Evolutionary conservation across 2,797 vertebrate genomes (phyloP), one percentile per base, ranked within the genome.

Genomic region (Tiaroga cobitis): DNA sequence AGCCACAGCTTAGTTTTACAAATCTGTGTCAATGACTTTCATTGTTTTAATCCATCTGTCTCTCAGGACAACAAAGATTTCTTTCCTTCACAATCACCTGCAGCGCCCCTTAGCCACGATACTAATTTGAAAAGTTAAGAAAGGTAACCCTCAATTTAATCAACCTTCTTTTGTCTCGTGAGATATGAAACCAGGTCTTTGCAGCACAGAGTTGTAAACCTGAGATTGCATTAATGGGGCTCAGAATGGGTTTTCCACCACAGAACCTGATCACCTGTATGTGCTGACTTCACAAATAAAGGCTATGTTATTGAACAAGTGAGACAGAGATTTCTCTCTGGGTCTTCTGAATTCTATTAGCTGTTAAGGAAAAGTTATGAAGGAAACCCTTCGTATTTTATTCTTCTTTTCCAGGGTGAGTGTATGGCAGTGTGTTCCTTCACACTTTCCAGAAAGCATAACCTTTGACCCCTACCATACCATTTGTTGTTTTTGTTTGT

Each of bases 251-350:
- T 74, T 69, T 80, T 69, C 65, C 79, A 26, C 21, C 21, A 37
- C 29, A 69, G 8, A 65, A 81, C 70, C 70, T 51, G 56, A 51
- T 59, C 56, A 63, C 54, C 81, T 61, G 54, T 63, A 73, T 82
- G 69, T 83, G 81, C 70, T 83, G 70, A 83, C 70, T 83, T 43
- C 41, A 83, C 81, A 83, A 51, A 75, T 75, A 83, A 83, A 37
- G 34, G 70, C 59, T 1, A 6, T 51, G 59, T 65, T 51, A 49
- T 83, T 83, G 29, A 75, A 83, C 67, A 63, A 65, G 41, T 75
- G 59, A 75, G 72, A 65, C n/a, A 39, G 74, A 65, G 41, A 83
- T 75, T 83, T 83, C 70, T 83, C 81, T 75, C 70, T 83, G 81
- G 81, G 56, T 65, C 41, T 39, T 65, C 81, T 65, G 46, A 18